Evolutionary conservation across 1,140 invertebrate genomes (phyloP), one percentile per base, ranked within the genome.

Genomic region (Zaprionus vittiger): DNA sequence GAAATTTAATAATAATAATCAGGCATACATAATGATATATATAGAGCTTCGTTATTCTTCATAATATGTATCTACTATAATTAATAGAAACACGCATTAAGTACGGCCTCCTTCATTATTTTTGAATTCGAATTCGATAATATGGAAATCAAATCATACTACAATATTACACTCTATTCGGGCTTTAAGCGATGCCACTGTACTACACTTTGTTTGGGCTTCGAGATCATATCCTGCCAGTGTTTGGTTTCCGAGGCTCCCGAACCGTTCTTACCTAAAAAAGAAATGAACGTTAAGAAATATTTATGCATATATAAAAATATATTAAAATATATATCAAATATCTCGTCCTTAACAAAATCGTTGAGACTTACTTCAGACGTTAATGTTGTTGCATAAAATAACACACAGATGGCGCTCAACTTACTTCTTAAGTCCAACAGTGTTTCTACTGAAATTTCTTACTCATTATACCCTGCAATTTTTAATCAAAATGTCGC

Each of bases 201-300:
- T 7, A 98, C 96, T 71, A 98, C 97, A 65, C 97, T 98, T 93
- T 98, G 97, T 71, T 97, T 94, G 2, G 98, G 98, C 91, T 98
- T 99, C 38, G 97, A 98, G 70, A 99, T 98, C 98, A 99, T 99
- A 91, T 99, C 98, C 86, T 98, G 97, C 97, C 97, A 98, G 91
- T 98, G 97, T 93, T 98, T 98, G 2, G 97, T 97, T 93, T 98
- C 98, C 14, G 96, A 96, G 11, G 97, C 97, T 5, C 97, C 97
- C 22, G 97, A 98, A 17, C 97, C 97, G 82, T 97, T 98, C 94
- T 98, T 98, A 54, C 97, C 97, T 97, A 28, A 6, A 34, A 24
- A 49, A 61, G n/a, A 52, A 52, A 12, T n/a, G 1, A 41, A 41
- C 15, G 9, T 41, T 34, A 11, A 34, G 31, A 34, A 34, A 11